These are phyloP conservation scores for Onthophagus sagittarius DNA, from an alignment of 2,888 invertebrate genomes.

Conservation along the genomic window DNA sequence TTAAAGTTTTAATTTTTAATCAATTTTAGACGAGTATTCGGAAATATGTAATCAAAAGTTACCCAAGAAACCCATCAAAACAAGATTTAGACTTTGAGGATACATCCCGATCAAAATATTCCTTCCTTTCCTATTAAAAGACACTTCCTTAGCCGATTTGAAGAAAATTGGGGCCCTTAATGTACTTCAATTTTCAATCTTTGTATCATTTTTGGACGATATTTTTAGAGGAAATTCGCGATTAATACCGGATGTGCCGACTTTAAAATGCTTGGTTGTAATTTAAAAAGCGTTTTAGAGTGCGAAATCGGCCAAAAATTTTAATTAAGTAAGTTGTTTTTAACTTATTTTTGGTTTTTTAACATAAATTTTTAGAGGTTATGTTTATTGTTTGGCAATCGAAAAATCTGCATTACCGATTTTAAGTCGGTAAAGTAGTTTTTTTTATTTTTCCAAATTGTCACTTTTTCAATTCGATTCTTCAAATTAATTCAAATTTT, in stretches of 20 bases:
- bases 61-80: conserved; percentile 67
- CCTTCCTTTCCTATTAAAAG: conserved; percentile 68
- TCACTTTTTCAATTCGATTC: too few species aligned
- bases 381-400: too few species aligned
- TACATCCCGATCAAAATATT: conserved; percentile 85
- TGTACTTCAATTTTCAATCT: conserved; percentile 60
- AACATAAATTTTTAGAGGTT: too few species aligned
- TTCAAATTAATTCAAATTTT: too few species aligned
- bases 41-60: conserved; percentile 68
- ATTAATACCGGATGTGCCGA: conserved; percentile 75
- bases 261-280: conserved; percentile 79
- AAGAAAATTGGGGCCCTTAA: conserved; percentile 69
- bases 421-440: too few species aligned
- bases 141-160: conserved; percentile 47
- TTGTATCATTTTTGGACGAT: conserved; percentile 69
- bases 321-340: too few species aligned
- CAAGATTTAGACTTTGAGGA: conserved; percentile 68
- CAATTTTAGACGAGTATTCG: conserved; percentile 62
- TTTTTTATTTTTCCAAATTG: too few species aligned
- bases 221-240: conserved; percentile 65
- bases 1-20: too few species aligned
- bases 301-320: too few species aligned
- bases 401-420: too few species aligned
- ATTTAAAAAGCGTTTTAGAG: conserved; percentile 73
- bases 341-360: too few species aligned